Base-by-base conservation (phyloP, 2,888 invertebrate genomes). In the Philaethria dido region DNA sequence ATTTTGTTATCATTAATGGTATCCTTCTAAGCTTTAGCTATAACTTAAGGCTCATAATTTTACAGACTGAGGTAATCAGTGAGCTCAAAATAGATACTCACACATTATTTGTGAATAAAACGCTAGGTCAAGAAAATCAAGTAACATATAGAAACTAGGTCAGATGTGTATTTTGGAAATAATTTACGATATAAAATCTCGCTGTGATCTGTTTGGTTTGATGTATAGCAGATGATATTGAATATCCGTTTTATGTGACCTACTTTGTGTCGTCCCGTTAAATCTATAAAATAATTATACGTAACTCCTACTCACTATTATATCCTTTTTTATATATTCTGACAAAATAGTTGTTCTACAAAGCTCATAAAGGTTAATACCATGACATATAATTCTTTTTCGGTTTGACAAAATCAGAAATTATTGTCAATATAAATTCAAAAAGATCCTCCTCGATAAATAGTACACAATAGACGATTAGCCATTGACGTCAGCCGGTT, bases 391-490 rank as follows among this genome's bases (percentile, higher is more conserved):
- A 20, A 50, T 50, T 50, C n/a, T 36, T n/a, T 48, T 48, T 6
- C 48, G 14, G 3, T 47, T 13, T n/a, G 55, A 22, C 3, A 42
- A 22, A 18, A 42, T 13, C 4, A 0, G 16, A 25, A 50, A 16
- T 42, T 29, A 60, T 33, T 16, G 18, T 20, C 18, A 64, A 55
- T 65, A 50, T 18, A 20, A 57, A 69, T 64, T 67, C 69, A 50
- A 18, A 20, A 8, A n/a, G 57, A 50, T 47, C 33, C 47, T 22
- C 25, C 33, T 18, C 52, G 64, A 57, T 59, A 64, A 39, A 52
- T 64, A 64, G 42, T 36, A 42, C 65, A 84, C 81, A 84, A 85
- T 83, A 73, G 78, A 73, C 75, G 75, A 80, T 83, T 81, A 83
- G 72, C 61, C 33, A 16, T 57, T 80, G 79, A 79, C 81, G 80